These are phyloP conservation scores for Clytia hemisphaerica DNA, from an alignment of 30 jellyfish, hydroid and myxozoan genomes.

Conservation along the genomic window DNA sequence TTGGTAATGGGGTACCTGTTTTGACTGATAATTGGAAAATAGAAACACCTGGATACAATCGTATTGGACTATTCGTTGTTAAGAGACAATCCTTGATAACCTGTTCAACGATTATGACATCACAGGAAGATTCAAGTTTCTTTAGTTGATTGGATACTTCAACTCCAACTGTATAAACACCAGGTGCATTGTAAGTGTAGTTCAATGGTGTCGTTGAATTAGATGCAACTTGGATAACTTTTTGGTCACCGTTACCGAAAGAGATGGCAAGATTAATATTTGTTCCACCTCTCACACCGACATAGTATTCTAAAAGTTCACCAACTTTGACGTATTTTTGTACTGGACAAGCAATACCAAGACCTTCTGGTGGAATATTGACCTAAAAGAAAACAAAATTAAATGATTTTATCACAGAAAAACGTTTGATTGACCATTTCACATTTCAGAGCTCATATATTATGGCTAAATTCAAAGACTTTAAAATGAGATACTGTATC, in stretches of 20 bases:
- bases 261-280: conserved; percentile 19
- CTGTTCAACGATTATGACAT: conserved; percentile 39
- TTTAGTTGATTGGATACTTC: conserved; percentile 41
- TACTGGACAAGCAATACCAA: conserved; percentile 60
- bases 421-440: too few species aligned
- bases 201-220: neutral
- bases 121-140: conserved; percentile 20
- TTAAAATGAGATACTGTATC: too few species aligned
- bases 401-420: too few species aligned
- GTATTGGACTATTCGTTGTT: conserved; percentile 64
- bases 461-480: too few species aligned
- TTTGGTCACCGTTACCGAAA: conserved; percentile 39
- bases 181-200: conserved; percentile 52
- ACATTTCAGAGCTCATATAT: too few species aligned
- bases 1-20: conserved; percentile 57
- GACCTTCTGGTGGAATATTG: conserved; percentile 55
- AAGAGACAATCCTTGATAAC: conserved; percentile 52
- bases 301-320: conserved; percentile 25
- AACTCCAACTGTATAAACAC: conserved; percentile 30
- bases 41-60: conserved; percentile 51
- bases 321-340: conserved; percentile 32
- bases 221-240: neutral
- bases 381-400: too few species aligned
- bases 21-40: conserved; percentile 37
- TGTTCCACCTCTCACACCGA: conserved; percentile 54